Percentiles rank a stretch among this genome's conserved stretches.
Evolutionary conservation across 1,140 invertebrate genomes (phyloP).

Genomic region (Oncopeltus fasciatus): DNA sequence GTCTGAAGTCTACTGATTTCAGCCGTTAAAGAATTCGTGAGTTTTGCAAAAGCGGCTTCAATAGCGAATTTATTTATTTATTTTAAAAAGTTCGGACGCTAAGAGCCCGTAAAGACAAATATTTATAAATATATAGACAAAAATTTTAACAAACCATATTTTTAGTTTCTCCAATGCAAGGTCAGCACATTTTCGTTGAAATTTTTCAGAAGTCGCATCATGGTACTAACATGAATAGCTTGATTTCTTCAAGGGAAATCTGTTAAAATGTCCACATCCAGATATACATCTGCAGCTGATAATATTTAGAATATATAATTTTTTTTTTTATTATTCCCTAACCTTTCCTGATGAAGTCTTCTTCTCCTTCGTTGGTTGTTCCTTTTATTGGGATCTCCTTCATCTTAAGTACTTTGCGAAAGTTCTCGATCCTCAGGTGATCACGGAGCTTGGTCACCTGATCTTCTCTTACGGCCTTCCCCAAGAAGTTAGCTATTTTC

Average conservation of each 20-base stretch:
- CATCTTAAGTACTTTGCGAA: constrained; percentile 18
- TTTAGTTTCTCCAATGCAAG: too few relatives aligned
- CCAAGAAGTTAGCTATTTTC: constrained; percentile 56
- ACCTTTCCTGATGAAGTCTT: constrained; percentile 25
- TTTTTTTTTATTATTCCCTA: neutral
- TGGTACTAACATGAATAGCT: too few relatives aligned
- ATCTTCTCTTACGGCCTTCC: constrained; percentile 36
- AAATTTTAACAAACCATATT: too few relatives aligned
- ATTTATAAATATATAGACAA: neutral
- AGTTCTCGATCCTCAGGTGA: constrained; percentile 37
- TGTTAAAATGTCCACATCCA: too few relatives aligned
- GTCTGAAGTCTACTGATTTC: too few relatives aligned
- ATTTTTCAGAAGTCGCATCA: too few relatives aligned
- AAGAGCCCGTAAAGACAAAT: neutral
- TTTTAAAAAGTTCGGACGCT: neutral
- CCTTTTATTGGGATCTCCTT: constrained; percentile 20
- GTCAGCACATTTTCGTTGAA: too few relatives aligned
- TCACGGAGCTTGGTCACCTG: constrained; percentile 38
- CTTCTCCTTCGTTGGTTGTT: constrained; percentile 18
- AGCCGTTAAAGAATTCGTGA: too few relatives aligned
- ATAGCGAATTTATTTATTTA: neutral
- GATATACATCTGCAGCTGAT: neutral
- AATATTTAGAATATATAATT: neutral
- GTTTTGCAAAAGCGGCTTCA: too few relatives aligned
- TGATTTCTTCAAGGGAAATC: too few relatives aligned